Base-by-base conservation (phyloP, 2,888 invertebrate genomes). In the Zonitis immaculata region DNA sequence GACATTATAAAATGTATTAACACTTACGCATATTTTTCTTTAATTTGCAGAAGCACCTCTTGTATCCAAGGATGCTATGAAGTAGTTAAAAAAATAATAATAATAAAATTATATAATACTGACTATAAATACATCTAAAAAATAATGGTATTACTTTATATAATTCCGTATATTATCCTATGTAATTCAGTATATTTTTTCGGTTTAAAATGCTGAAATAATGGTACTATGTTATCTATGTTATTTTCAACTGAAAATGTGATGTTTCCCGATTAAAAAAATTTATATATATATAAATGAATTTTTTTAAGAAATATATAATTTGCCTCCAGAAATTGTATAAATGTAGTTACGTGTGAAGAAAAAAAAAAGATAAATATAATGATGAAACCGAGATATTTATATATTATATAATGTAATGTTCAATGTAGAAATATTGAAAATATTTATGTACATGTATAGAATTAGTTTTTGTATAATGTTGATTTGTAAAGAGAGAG, bases 1-100 rank as follows among this genome's bases (percentile, higher is more conserved):
- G 11, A 35, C 20, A 35, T 26, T 44, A 9, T 12, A 49, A 39
- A 39, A 39, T 26, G 26, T 26, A 26, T 56, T 52, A 35, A 49
- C 44, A 52, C 59, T 58, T 56, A 57, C 55, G 45, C 57, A 56
- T 56, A 52, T 63, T 61, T 69, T 69, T 67, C 61, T 71, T 72
- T 67, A 66, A 39, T 66, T 72, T 73, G 59, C 73, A 73, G 73
- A 73, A 71, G 67, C 67, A 58, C 72, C 69, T 65, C 71, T 72
- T 62, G 66, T 72, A 63, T 65, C 70, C 67, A 65, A 63, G 68
- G 72, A 70, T 64, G 61, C 66, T 64, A 63, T 65, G 67, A 71
- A 68, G 66, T 59, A 39, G 39, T 20, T 20, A 39, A 39, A 20
- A 39, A 20, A 20, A 20, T n/a, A n/a, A n/a, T n/a, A n/a, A n/a